These are phyloP conservation scores for Polyommatus icarus DNA, from an alignment of 2,888 invertebrate species.

Conservation along the genomic window DNA sequence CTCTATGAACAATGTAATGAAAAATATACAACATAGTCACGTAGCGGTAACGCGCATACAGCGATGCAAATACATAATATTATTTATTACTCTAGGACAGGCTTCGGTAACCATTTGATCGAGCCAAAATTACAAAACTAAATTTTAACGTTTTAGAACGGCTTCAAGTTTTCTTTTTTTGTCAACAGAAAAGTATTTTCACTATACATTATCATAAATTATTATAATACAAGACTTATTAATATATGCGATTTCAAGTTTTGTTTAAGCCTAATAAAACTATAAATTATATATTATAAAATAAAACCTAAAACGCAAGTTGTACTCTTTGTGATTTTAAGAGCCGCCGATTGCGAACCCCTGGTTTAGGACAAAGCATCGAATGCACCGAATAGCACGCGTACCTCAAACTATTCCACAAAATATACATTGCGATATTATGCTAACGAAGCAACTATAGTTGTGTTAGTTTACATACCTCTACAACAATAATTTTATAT, in stretches of 20 bases:
- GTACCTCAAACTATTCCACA: not conserved
- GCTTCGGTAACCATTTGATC: not conserved
- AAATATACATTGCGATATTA: conserved; percentile 13
- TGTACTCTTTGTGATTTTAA: not conserved
- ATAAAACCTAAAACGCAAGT: too few relatives aligned
- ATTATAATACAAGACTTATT: too few relatives aligned
- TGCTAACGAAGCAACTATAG: not conserved
- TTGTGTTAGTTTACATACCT: not conserved
- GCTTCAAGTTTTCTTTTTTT: too few relatives aligned
- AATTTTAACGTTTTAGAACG: too few relatives aligned
- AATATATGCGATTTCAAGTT: too few relatives aligned
- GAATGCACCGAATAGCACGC: not conserved
- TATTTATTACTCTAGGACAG: conserved; percentile 28
- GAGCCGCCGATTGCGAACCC: not conserved
- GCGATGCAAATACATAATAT: conserved; percentile 21
- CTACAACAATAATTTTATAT: not conserved
- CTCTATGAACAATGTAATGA: not conserved
- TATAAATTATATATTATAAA: too few relatives aligned
- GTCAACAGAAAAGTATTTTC: too few relatives aligned
- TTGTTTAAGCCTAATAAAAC: too few relatives aligned
- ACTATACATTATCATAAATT: too few relatives aligned
- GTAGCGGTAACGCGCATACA: conserved; percentile 22
- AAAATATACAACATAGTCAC: conserved; percentile 12
- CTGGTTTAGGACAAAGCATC: conserved; percentile 7
- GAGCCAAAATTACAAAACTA: too few relatives aligned